A percentile compares a stretch with the other conserved stretches of the same genome.
Evolutionary conservation across 2,797 vertebrate species (phyloP).

Genomic region (Aphelocoma californica): DNA sequence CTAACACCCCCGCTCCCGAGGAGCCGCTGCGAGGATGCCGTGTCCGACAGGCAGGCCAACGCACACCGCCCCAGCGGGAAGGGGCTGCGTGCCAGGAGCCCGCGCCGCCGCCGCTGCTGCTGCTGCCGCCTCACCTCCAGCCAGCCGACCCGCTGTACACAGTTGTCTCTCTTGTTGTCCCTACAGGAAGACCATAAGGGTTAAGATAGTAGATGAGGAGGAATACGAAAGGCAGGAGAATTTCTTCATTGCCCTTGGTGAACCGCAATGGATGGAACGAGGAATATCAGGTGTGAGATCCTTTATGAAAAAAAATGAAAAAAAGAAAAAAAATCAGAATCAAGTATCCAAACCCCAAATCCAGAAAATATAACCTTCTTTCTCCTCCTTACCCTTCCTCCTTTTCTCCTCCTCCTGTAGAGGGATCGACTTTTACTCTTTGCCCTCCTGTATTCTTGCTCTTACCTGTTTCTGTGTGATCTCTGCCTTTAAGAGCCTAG

Average conservation of each 20-base stretch:
- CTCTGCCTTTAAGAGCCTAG: constrained; percentile 72
- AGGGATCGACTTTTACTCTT: constrained; percentile 47
- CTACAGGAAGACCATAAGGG: constrained; percentile 95
- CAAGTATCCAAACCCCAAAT: constrained; percentile 50
- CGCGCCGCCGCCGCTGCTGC: background rate
- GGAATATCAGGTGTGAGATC: constrained; percentile 89
- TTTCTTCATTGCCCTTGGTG: constrained; percentile 99
- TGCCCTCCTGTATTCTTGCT: constrained; percentile 74
- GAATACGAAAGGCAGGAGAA: constrained; percentile 99
- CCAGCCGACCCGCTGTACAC: constrained; percentile 66
- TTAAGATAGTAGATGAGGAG: constrained; percentile 98
- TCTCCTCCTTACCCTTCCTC: constrained; percentile 34
- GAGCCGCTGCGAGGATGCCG: constrained; percentile 56
- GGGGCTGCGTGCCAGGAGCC: constrained; percentile 63
- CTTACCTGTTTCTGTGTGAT: constrained; percentile 77
- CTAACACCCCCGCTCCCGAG: constrained; percentile 35
- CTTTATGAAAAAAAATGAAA: constrained; percentile 68
- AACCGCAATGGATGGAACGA: constrained; percentile 90
- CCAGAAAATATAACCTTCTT: constrained; percentile 52
- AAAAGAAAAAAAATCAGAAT: constrained; percentile 25
- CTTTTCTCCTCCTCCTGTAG: constrained; percentile 63
- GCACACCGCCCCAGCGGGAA: background rate
- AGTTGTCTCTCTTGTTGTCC: constrained; percentile 81
- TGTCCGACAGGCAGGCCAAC: constrained; percentile 38
- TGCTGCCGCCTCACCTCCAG: background rate